These are phyloP conservation scores for Pimpla rufipes DNA, from an alignment of 2,888 invertebrate species.

Conservation along the genomic window DNA sequence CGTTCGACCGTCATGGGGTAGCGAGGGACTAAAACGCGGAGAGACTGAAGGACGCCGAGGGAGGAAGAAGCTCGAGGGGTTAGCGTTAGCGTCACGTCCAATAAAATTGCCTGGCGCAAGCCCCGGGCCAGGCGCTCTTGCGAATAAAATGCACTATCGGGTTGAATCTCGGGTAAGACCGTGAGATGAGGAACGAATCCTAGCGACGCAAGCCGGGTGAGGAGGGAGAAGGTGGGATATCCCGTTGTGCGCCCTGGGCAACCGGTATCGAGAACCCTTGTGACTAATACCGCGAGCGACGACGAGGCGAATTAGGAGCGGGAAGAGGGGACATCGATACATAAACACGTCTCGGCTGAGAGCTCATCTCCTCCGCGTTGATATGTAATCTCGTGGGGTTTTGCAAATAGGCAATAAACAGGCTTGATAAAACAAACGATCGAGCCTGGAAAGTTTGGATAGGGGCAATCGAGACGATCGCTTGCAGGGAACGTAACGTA, in stretches of 20 bases:
- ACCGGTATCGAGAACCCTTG: conserved; percentile 30
- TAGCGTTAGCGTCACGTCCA: conserved; percentile 79
- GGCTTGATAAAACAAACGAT: conserved; percentile 32
- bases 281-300: conserved; percentile 35
- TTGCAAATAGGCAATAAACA: conserved; percentile 31
- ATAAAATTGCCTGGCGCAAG: conserved; percentile 79
- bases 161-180: conserved; percentile 74
- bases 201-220: background rate
- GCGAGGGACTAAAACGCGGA: conserved; percentile 13
- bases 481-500: conserved; percentile 3
- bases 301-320: conserved; percentile 13
- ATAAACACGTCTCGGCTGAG: background rate
- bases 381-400: background rate
- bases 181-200: conserved; percentile 72
- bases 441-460: conserved; percentile 2
- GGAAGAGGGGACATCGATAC: background rate
- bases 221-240: background rate
- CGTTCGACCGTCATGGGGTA: conserved; percentile 7
- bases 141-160: conserved; percentile 79
- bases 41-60: conserved; percentile 23
- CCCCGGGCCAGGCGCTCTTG: conserved; percentile 74
- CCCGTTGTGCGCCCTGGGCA: conserved; percentile 12
- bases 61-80: conserved; percentile 23
- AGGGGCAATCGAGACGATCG: conserved; percentile 1
- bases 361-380: background rate